A percentile compares a stretch with the other conserved stretches of the same genome.
phyloP scores from a whole-genome alignment of 1,140 invertebrate species.

The Lineus longissimus region DNA sequence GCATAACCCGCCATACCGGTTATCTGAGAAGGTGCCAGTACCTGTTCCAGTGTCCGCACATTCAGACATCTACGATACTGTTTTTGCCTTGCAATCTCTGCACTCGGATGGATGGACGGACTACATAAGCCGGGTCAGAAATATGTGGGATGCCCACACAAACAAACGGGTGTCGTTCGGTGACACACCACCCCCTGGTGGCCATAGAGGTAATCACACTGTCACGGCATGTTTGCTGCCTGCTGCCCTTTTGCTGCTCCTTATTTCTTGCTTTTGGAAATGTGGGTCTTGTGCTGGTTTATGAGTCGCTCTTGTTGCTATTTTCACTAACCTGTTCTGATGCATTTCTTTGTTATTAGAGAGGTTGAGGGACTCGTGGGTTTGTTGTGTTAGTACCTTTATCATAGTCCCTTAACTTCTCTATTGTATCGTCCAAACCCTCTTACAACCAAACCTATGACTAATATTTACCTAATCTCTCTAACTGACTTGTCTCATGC shows the following conservation, averaged over 20 bases:
- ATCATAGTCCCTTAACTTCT: no score
- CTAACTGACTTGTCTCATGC: no score
- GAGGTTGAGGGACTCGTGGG: no score
- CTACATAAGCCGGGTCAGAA: conserved; percentile 42
- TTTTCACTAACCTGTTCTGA: neutral
- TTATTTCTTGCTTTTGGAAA: neutral
- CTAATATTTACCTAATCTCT: no score
- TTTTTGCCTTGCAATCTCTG: conserved; percentile 45
- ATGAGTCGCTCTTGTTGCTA: neutral
- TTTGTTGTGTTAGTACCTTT: no score
- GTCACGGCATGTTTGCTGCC: neutral
- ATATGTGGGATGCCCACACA: conserved; percentile 36
- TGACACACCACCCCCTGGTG: neutral
- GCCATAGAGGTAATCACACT: neutral
- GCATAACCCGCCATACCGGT: conserved; percentile 14
- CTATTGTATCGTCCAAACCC: no score
- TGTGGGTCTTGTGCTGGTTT: neutral
- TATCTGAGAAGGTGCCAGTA: conserved; percentile 11
- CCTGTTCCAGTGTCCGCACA: conserved; percentile 34
- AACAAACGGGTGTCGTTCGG: neutral
- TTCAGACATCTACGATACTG: conserved; percentile 46
- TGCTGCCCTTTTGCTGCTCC: neutral
- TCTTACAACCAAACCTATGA: no score
- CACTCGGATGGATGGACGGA: conserved; percentile 35
- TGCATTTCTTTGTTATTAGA: no score